Evolutionary conservation across 2,113 vertebrate species (phyloP), one percentile per base, ranked within the genome.

Genomic region (Oreocharis arfaki): DNA sequence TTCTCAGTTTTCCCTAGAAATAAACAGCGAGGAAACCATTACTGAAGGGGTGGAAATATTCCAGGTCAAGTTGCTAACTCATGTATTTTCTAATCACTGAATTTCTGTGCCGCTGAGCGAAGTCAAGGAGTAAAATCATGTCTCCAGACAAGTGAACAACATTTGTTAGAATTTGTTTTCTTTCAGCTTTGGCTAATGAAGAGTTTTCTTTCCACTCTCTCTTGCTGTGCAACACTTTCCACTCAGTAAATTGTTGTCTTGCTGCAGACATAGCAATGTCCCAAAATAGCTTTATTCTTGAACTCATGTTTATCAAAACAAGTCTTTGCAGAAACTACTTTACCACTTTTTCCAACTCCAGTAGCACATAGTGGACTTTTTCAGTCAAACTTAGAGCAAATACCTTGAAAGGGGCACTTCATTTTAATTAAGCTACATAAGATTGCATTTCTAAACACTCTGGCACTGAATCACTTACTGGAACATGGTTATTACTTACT

Each of bases 371-470:
- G 94, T 94, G 88, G 93, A 95, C 82, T 97, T 96, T 97, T 96
- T 96, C 95, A 96, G 92, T 80, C 76, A 87, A 94, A 95, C 86
- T 85, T 61, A 82, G 91, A 93, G 94, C 94, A 94, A 96, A 91
- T 96, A 95, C 78, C 96, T 96, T 96, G 80, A 96, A 71, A 94
- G 88, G 82, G 50, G 93, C 65, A 96, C 95, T 94, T 78, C 61
- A 86, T 94, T 97, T 97, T 96, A 97, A 96, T 96, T 92, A 97
- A 86, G 93, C 93, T 97, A 50, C 93, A 96, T 88, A 97, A 95
- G 95, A 79, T 89, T 95, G 60, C 90, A 85, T 87, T 77, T 90
- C 91, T 97, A 91, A 96, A 96, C 86, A 94, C 84, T 91, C 84
- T 87, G 65, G 93, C 87, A 89, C 92, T 94, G 70, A 97, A 94